Evolutionary conservation across 2,888 invertebrate genomes (phyloP).

Genomic region (Graphium colonna): DNA sequence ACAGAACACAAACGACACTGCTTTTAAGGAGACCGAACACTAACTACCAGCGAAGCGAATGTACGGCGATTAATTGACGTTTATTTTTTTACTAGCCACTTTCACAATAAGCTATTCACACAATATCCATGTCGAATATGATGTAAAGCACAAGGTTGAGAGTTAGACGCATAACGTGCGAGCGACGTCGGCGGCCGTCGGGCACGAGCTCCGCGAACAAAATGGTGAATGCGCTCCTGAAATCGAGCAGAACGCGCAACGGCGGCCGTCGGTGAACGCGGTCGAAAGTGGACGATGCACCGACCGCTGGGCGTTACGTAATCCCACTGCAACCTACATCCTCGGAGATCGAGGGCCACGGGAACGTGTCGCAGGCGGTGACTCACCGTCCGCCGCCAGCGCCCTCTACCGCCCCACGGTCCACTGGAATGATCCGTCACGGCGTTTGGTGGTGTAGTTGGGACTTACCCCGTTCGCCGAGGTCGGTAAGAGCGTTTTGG

Average conservation of each 20-base stretch:
- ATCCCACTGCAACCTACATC: slow-evolving; percentile 65
- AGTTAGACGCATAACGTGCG: slow-evolving; percentile 43
- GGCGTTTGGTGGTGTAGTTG: slow-evolving; percentile 39
- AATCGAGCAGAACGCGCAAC: slow-evolving; percentile 68
- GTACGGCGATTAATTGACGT: background rate
- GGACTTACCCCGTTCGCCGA: slow-evolving; percentile 66
- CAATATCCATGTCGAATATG: slow-evolving; percentile 35
- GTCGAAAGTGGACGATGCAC: slow-evolving; percentile 61
- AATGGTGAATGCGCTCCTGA: slow-evolving; percentile 77
- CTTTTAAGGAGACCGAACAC: slow-evolving; percentile 4
- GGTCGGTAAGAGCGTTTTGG: slow-evolving; percentile 40
- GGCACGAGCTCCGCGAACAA: slow-evolving; percentile 61
- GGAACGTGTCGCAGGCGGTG: slow-evolving; percentile 72
- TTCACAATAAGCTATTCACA: slow-evolving; percentile 51
- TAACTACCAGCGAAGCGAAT: background rate
- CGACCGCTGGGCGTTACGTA: slow-evolving; percentile 69
- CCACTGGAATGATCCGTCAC: too few species aligned
- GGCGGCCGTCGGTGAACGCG: slow-evolving; percentile 62
- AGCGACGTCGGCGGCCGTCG: slow-evolving; percentile 42
- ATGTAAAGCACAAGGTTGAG: slow-evolving; percentile 37
- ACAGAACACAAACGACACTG: background rate
- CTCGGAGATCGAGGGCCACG: slow-evolving; percentile 69
- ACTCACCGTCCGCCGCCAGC: slow-evolving; percentile 68
- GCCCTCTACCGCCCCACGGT: slow-evolving; percentile 51
- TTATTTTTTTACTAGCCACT: slow-evolving; percentile 37